A percentile compares a stretch with the other conserved stretches of the same genome.
Evolutionary conservation across 2,797 vertebrate genomes (phyloP).

Genomic region (Cossypha niveicapilla): DNA sequence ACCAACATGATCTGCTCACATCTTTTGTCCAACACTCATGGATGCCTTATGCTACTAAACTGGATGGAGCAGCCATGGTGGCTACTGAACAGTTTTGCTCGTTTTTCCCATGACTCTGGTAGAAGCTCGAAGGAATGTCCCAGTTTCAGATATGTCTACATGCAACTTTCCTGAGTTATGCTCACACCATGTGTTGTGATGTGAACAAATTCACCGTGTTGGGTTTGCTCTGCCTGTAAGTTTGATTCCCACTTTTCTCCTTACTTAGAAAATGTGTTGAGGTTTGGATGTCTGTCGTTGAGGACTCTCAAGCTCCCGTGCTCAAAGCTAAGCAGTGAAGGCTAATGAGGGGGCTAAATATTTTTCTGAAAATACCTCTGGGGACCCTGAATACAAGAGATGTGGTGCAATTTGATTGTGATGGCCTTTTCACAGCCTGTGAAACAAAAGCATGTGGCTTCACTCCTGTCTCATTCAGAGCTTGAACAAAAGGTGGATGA

Average conservation of each 20-base stretch:
- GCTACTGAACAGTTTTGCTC: background rate
- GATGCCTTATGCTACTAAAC: background rate
- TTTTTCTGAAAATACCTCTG: background rate
- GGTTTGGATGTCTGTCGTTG: background rate
- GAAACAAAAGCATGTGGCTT: background rate
- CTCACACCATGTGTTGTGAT: background rate
- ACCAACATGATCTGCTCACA: background rate
- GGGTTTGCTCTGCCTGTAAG: background rate
- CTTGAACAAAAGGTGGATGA: background rate
- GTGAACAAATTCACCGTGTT: background rate
- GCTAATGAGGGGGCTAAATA: background rate
- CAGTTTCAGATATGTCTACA: background rate
- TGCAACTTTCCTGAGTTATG: background rate
- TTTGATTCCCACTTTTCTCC: background rate
- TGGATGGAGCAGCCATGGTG: accelerated
- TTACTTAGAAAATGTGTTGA: background rate
- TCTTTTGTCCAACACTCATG: background rate
- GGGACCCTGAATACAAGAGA: background rate
- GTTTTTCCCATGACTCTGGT: background rate
- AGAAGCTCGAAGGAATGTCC: background rate
- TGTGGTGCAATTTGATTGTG: accelerated
- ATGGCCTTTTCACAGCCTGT: background rate
- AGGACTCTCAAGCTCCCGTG: background rate
- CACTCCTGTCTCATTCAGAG: background rate
- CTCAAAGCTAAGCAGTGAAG: background rate